Evolutionary conservation across 2,888 invertebrate genomes (phyloP).

Genomic region (Trachelus iudaicus): DNA sequence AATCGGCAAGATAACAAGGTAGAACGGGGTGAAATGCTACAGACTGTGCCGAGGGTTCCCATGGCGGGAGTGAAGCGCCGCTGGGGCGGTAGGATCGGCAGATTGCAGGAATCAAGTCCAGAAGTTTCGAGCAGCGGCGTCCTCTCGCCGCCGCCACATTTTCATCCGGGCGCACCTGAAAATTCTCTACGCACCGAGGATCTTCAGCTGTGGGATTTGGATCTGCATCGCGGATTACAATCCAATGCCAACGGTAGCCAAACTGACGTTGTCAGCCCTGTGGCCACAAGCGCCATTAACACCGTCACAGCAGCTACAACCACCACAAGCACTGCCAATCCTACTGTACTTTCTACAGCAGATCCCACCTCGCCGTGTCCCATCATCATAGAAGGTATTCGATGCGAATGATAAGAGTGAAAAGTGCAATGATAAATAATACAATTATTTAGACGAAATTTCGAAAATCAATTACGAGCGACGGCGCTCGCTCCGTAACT

Average conservation of each 20-base stretch:
- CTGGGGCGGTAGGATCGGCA: slow-evolving; percentile 51
- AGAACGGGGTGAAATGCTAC: slow-evolving; percentile 49
- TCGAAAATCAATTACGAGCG: no score
- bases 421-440: no score
- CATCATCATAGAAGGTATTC: slow-evolving; percentile 52
- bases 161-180: slow-evolving; percentile 79
- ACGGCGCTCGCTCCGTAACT: no score
- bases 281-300: slow-evolving; percentile 20
- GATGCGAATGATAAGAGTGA: no score
- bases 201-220: slow-evolving; percentile 84
- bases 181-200: slow-evolving; percentile 83
- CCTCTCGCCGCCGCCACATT: slow-evolving; percentile 76
- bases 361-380: slow-evolving; percentile 47
- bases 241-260: slow-evolving; percentile 24
- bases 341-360: slow-evolving; percentile 31
- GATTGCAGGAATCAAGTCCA: slow-evolving; percentile 59
- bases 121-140: slow-evolving; percentile 62
- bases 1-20: slow-evolving; percentile 22
- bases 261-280: slow-evolving; percentile 9
- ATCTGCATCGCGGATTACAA: slow-evolving; percentile 65
- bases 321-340: slow-evolving; percentile 24
- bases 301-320: slow-evolving; percentile 11
- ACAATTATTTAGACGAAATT: no score
- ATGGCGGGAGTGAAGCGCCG: slow-evolving; percentile 56
- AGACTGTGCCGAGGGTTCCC: slow-evolving; percentile 57